Percentiles rank a stretch among this genome's conserved stretches.
Conservation (phyloP, 2,113 vertebrate genomes). For the Gila orcuttii region DNA sequence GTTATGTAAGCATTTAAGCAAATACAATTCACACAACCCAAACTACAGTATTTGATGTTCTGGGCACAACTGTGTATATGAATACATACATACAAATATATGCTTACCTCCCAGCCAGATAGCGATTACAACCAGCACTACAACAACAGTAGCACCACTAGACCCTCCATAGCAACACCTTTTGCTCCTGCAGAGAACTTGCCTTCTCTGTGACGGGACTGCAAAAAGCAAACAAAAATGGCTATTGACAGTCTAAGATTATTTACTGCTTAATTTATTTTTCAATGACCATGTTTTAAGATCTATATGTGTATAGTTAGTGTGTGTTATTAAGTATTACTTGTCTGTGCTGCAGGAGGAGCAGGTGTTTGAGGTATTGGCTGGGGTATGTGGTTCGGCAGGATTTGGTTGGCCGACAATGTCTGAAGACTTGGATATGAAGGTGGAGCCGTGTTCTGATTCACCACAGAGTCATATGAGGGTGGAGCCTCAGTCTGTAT, state of each 20-base stretch:
- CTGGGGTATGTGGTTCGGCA: constrained; percentile 48
- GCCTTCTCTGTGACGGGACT: not conserved
- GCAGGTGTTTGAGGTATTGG: constrained; percentile 9
- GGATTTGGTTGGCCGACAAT: not conserved
- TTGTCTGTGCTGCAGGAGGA: constrained; percentile 17
- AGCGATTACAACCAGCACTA: constrained; percentile 46
- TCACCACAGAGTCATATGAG: constrained; percentile 48
- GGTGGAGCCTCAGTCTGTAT: constrained; percentile 47
- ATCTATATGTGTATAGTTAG: not conserved
- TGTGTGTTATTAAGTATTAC: not conserved
- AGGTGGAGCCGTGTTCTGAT: constrained; percentile 37
- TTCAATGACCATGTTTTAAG: not conserved
- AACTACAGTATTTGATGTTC: not conserved
- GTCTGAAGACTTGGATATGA: constrained; percentile 32
- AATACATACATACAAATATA: not conserved
- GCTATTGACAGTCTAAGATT: not conserved
- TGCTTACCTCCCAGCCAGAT: constrained; percentile 60
- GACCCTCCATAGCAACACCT: constrained; percentile 37
- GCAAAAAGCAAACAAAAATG: not conserved
- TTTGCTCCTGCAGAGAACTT: constrained; percentile 14
- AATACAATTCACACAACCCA: not conserved
- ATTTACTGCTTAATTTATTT: not conserved
- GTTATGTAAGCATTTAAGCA: not conserved
- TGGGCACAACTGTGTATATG: not conserved
- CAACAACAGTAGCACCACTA: not conserved